Percentiles rank a stretch among this genome's conserved stretches.
Evolutionary conservation across 2,113 vertebrate species (phyloP).

Genomic region (Cnemophilus loriae): DNA sequence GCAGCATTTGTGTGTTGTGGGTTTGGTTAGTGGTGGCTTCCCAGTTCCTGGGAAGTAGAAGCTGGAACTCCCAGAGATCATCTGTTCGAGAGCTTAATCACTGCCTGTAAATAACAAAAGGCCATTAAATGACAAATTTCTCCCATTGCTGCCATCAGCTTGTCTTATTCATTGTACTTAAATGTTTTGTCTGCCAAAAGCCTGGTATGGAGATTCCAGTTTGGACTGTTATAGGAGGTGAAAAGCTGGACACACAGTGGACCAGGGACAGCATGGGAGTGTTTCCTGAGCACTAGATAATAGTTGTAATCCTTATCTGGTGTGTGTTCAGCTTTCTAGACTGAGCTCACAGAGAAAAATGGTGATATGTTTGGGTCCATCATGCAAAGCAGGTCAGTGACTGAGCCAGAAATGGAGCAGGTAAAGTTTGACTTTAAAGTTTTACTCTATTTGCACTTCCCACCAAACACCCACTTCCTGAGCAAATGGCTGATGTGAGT

Average conservation of each 20-base stretch:
- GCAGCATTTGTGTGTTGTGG: neutral
- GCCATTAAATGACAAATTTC: neutral
- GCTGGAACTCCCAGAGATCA: neutral
- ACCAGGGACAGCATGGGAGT: neutral
- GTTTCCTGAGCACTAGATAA: neutral
- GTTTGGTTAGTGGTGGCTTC: neutral
- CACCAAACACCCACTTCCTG: neutral
- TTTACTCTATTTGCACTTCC: neutral
- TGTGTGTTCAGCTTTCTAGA: neutral
- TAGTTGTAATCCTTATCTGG: neutral
- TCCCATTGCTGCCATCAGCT: neutral
- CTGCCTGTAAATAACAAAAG: neutral
- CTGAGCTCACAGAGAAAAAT: neutral
- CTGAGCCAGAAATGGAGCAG: neutral
- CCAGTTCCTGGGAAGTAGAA: neutral
- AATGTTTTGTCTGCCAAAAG: neutral
- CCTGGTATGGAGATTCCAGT: neutral
- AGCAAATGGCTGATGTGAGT: neutral
- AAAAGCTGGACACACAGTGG: neutral
- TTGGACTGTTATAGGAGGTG: neutral
- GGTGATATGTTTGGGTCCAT: neutral
- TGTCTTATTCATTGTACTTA: neutral
- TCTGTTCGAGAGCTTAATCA: neutral
- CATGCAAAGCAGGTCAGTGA: neutral
- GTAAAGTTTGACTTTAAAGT: neutral